phyloP scores from a whole-genome alignment of 2,113 vertebrate genomes.

The Chloropsis hardwickii region DNA sequence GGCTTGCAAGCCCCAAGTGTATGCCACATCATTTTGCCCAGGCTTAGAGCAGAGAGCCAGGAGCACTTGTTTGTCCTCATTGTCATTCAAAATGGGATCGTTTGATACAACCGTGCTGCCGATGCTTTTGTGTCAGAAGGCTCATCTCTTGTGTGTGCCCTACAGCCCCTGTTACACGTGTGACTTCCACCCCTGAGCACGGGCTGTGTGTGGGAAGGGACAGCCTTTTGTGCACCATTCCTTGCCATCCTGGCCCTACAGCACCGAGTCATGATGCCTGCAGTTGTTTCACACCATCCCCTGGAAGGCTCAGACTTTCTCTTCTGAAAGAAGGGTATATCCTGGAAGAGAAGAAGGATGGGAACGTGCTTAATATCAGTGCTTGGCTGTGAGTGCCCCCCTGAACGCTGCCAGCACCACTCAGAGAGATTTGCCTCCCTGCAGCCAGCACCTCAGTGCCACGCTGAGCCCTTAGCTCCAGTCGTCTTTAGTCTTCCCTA shows the following conservation, averaged over 20 bases:
- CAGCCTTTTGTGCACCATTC: background rate
- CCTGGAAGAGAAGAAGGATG: background rate
- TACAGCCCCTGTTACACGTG: background rate
- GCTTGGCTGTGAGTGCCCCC: accelerated
- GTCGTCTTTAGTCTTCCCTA: background rate
- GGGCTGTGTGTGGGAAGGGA: background rate
- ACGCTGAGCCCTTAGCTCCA: background rate
- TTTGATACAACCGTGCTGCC: background rate
- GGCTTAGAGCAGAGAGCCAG: background rate
- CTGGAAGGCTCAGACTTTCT: background rate
- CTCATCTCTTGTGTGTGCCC: background rate
- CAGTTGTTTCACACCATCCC: background rate
- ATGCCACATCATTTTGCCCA: background rate
- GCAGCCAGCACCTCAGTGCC: background rate
- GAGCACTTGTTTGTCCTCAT: background rate
- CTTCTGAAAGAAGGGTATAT: background rate
- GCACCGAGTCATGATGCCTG: accelerated
- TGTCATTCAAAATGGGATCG: background rate
- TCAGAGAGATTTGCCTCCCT: background rate
- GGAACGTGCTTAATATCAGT: background rate
- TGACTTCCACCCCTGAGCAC: accelerated
- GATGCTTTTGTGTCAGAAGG: background rate
- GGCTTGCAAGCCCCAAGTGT: background rate
- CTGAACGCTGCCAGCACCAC: accelerated
- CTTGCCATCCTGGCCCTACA: background rate